Conservation (phyloP, 2,113 vertebrate species). For the Nothobranchius kuhntae region DNA sequence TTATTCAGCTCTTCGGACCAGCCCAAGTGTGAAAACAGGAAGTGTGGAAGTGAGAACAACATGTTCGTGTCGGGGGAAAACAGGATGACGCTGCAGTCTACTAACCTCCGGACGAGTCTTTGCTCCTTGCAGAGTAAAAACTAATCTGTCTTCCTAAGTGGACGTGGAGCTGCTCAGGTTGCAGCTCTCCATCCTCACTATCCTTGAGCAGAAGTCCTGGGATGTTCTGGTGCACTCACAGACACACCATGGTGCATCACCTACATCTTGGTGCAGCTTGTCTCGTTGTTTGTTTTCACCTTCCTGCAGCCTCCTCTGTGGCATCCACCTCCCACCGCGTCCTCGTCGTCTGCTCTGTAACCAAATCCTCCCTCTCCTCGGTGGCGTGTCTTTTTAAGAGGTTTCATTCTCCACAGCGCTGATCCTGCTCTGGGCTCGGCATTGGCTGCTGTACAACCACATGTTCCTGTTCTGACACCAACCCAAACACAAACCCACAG, state of each 20-base stretch:
- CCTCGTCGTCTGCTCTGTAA: conserved; percentile 48
- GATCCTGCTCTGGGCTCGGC: conserved; percentile 47
- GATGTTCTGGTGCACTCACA: conserved; percentile 34
- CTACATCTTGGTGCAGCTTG: conserved; percentile 61
- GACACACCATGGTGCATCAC: conserved; percentile 23
- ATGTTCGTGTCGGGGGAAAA: conserved; percentile 15
- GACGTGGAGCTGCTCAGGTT: conserved; percentile 52
- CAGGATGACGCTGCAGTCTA: conserved; percentile 64
- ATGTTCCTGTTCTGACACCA: conserved; percentile 65
- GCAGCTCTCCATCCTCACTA: conserved; percentile 63
- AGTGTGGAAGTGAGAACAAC: conserved; percentile 17
- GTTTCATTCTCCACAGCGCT: conserved; percentile 52
- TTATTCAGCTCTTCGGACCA: conserved; percentile 3
- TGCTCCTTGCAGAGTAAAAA: conserved; percentile 55
- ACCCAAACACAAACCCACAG: conserved; percentile 54
- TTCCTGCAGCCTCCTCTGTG: conserved; percentile 45
- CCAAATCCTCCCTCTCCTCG: conserved; percentile 25
- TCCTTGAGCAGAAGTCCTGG: conserved; percentile 62
- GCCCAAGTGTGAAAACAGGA: conserved; percentile 20
- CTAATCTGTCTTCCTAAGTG: conserved; percentile 63
- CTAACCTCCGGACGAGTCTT: conserved; percentile 55
- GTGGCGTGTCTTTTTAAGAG: conserved; percentile 21
- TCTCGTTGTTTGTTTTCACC: conserved; percentile 46
- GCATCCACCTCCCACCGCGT: conserved; percentile 48
- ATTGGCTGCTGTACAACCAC: conserved; percentile 72